A percentile compares a stretch with the other conserved stretches of the same genome.
Conservation (phyloP, 2,113 vertebrate genomes). For the Pygoscelis antarcticus region DNA sequence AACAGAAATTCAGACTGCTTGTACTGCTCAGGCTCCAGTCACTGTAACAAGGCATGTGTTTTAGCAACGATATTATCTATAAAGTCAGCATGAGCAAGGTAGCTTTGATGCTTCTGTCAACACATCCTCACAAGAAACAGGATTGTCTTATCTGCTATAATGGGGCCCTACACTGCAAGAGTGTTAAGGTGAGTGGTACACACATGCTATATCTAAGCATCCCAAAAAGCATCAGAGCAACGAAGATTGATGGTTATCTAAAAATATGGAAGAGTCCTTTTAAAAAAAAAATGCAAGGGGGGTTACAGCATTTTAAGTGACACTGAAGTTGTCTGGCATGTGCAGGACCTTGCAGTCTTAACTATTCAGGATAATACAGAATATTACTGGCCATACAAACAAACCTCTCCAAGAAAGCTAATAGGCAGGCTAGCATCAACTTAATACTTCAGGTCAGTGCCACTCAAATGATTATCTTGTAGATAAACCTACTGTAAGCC, state of each 20-base stretch:
- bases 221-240: neutral
- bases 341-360: neutral
- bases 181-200: neutral
- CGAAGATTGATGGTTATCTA: accelerated
- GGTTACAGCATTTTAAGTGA: neutral
- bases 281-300: neutral
- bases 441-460: neutral
- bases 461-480: neutral
- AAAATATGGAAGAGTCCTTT: neutral
- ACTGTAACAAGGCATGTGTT: neutral
- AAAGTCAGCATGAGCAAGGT: neutral
- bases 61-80: neutral
- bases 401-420: neutral
- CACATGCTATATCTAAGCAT: neutral
- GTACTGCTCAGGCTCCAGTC: neutral
- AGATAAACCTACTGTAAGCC: neutral
- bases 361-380: neutral
- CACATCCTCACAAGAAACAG: neutral
- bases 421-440: neutral
- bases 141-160: neutral
- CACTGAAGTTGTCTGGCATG: neutral
- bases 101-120: neutral
- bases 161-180: neutral
- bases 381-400: neutral
- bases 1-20: neutral